These are phyloP conservation scores for Noturus placidus DNA, from an alignment of 2,113 vertebrate genomes.

Conservation along the genomic window DNA sequence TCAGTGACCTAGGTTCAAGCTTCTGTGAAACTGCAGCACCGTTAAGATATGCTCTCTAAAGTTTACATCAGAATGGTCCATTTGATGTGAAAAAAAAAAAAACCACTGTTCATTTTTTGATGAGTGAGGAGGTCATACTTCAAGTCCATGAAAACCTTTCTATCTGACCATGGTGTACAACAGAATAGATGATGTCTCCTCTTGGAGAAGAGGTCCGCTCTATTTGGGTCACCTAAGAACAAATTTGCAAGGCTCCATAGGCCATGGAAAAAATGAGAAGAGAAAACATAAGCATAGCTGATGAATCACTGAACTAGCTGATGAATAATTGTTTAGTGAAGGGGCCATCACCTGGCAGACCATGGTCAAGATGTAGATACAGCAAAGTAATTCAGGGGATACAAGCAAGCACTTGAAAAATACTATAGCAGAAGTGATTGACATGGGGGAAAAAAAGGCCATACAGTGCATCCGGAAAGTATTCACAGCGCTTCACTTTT, in stretches of 20 bases:
- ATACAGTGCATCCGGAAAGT: no score
- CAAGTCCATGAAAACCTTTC: neutral
- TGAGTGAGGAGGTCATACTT: neutral
- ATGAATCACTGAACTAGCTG: neutral
- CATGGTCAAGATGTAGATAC: neutral
- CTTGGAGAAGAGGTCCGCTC: neutral
- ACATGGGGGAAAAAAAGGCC: neutral
- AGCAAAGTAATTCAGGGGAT: neutral
- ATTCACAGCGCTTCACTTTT: no score
- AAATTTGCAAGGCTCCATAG: neutral
- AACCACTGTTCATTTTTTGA: neutral
- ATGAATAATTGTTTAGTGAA: neutral
- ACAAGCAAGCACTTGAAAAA: neutral
- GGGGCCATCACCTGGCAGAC: neutral
- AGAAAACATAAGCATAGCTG: neutral
- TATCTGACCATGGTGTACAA: neutral
- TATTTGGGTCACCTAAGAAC: neutral
- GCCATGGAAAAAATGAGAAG: neutral
- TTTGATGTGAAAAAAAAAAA: neutral
- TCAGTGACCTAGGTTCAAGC: neutral
- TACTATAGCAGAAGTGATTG: neutral
- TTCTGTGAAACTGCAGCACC: neutral
- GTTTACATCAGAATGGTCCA: neutral
- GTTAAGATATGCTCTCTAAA: neutral
- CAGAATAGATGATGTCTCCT: neutral